These are phyloP conservation scores for Pseudorhombus dupliciocellatus DNA, from an alignment of 2,113 vertebrate genomes.

Conservation along the genomic window DNA sequence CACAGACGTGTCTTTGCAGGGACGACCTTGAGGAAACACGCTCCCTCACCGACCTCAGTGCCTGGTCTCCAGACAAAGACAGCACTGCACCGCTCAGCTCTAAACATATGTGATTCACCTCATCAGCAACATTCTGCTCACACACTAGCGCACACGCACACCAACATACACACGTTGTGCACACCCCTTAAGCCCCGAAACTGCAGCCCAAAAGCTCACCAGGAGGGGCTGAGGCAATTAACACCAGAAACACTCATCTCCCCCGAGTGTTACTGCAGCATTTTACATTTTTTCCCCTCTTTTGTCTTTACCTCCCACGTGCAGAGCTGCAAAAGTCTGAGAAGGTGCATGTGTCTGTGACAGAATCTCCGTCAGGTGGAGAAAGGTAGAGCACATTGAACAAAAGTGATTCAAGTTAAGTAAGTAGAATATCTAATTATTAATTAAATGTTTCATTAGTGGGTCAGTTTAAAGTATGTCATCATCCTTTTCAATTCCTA, in stretches of 20 bases:
- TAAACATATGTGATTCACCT: slow-evolving; percentile 53
- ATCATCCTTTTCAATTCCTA: neutral
- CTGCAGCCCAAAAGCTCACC: slow-evolving; percentile 31
- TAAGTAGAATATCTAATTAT: neutral
- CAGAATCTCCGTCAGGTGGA: neutral
- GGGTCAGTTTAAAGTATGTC: neutral
- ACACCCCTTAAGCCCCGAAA: neutral
- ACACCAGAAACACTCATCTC: slow-evolving; percentile 22
- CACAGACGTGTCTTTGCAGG: slow-evolving; percentile 30
- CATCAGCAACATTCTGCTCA: slow-evolving; percentile 60
- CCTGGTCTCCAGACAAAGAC: slow-evolving; percentile 71
- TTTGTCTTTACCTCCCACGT: slow-evolving; percentile 12
- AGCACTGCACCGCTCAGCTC: slow-evolving; percentile 60
- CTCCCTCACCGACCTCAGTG: slow-evolving; percentile 42
- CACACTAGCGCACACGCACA: neutral
- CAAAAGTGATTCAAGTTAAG: slow-evolving; percentile 15
- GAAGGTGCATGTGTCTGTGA: neutral
- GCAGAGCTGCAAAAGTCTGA: slow-evolving; percentile 11
- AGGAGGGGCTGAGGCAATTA: slow-evolving; percentile 57
- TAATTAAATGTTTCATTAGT: neutral
- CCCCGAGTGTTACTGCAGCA: slow-evolving; percentile 45
- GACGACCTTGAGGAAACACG: slow-evolving; percentile 70
- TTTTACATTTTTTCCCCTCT: slow-evolving; percentile 16
- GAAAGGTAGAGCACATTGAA: neutral
- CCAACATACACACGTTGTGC: neutral